Percentiles rank a stretch among this genome's conserved stretches.
Evolutionary conservation across 2,113 vertebrate species (phyloP).

Genomic region (Thamnophis sirtalis): DNA sequence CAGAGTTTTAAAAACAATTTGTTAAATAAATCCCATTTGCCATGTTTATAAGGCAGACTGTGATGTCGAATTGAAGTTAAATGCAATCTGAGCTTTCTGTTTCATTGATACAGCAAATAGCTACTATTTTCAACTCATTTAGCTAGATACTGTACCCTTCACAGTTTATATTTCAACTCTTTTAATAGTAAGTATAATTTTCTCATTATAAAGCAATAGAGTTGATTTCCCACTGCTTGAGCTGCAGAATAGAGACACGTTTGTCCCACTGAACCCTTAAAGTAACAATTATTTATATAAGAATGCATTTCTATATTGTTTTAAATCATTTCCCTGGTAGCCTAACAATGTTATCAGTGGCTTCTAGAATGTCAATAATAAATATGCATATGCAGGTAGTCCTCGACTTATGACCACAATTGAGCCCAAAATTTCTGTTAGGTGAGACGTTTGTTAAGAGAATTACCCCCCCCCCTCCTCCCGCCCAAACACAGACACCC

Average conservation of each 20-base stretch:
- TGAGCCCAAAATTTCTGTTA: too few species aligned
- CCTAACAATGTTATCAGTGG: not conserved
- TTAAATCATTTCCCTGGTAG: not conserved
- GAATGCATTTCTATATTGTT: not conserved
- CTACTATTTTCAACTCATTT: not conserved
- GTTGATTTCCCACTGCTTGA: not conserved
- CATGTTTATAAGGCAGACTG: not conserved
- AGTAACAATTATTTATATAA: not conserved
- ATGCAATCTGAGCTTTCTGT: not conserved
- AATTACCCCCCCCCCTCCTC: not conserved
- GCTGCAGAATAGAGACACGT: not conserved
- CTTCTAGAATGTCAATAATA: not conserved
- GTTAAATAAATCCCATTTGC: not conserved
- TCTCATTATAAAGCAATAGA: not conserved
- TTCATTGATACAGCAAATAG: not conserved
- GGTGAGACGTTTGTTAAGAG: too few species aligned
- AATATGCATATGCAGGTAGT: not conserved
- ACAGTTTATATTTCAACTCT: not conserved
- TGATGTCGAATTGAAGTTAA: not conserved
- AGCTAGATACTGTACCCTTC: not conserved
- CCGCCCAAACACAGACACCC: too few species aligned
- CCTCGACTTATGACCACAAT: too few species aligned
- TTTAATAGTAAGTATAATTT: not conserved
- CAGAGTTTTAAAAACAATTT: not conserved
- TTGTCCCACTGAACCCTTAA: not conserved